Conservation (phyloP, 2,888 invertebrate genomes). For the Beris morrisii region DNA sequence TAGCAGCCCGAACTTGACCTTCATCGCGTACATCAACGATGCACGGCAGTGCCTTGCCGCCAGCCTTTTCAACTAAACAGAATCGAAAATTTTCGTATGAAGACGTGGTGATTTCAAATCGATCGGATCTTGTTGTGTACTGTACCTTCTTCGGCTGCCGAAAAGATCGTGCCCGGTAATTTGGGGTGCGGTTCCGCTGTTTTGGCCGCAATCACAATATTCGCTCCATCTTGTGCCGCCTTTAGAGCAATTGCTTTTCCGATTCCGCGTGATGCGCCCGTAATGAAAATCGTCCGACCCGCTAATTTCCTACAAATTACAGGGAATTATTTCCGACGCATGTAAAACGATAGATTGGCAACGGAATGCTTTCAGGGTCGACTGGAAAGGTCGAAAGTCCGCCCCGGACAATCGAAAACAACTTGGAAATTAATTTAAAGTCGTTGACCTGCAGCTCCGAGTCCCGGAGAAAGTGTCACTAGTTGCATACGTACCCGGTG, state of each 20-base stretch:
- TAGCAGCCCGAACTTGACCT: slow-evolving; percentile 65
- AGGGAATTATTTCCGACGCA: neutral
- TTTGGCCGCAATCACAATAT: slow-evolving; percentile 84
- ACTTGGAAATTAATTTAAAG: too few relatives aligned
- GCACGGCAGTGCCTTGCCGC: slow-evolving; percentile 79
- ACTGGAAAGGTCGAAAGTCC: too few relatives aligned
- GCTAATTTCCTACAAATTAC: slow-evolving; percentile 59
- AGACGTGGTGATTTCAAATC: too few relatives aligned
- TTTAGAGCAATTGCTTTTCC: slow-evolving; percentile 92
- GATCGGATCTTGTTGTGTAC: neutral
- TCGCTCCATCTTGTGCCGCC: slow-evolving; percentile 86
- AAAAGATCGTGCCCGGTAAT: slow-evolving; percentile 75
- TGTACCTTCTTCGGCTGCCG: slow-evolving; percentile 79
- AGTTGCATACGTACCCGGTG: slow-evolving; percentile 21
- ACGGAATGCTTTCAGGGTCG: too few relatives aligned
- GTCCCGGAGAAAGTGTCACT: slow-evolving; percentile 3
- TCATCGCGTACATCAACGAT: slow-evolving; percentile 83
- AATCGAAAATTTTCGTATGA: slow-evolving; percentile 2
- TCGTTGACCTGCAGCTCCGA: neutral
- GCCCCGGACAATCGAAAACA: too few relatives aligned
- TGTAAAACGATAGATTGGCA: neutral
- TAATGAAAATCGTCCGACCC: slow-evolving; percentile 90
- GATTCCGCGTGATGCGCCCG: slow-evolving; percentile 95
- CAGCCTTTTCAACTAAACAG: slow-evolving; percentile 63
- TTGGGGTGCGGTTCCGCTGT: slow-evolving; percentile 75